These are phyloP conservation scores for Drosophila tani DNA, from an alignment of 1,140 invertebrate genomes.

Conservation along the genomic window DNA sequence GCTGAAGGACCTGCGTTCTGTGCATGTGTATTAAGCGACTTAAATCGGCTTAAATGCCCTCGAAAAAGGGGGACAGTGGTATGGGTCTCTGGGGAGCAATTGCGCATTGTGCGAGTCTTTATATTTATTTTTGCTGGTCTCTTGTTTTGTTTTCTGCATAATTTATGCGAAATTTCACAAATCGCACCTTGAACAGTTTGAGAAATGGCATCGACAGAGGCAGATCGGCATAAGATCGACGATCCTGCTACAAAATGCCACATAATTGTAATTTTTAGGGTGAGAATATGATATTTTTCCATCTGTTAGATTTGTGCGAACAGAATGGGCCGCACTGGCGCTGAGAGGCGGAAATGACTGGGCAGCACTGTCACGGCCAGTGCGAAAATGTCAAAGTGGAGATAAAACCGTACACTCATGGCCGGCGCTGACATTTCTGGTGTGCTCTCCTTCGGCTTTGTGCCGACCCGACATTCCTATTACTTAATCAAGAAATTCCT, in stretches of 20 bases:
- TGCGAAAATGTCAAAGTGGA: conserved; percentile 19
- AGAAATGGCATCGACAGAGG: not conserved
- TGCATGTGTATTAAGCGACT: conserved; percentile 56
- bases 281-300: no score
- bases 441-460: conserved; percentile 14
- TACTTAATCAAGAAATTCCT: conserved; percentile 80
- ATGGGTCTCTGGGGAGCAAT: conserved; percentile 32
- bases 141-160: conserved; percentile 65
- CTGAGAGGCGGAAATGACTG: not conserved
- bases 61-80: conserved; percentile 2
- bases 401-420: conserved; percentile 45
- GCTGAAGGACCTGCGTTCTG: conserved; percentile 6
- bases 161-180: conserved; percentile 71
- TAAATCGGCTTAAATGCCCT: conserved; percentile 68
- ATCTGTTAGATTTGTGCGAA: not conserved
- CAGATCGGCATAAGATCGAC: no score
- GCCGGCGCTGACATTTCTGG: conserved; percentile 39
- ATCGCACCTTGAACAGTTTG: conserved; percentile 70
- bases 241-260: no score
- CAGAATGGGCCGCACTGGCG: not conserved
- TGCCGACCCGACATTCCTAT: conserved; percentile 61
- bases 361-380: conserved; percentile 2
- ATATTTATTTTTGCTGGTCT: conserved; percentile 7
- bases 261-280: no score
- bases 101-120: conserved; percentile 34